Base-by-base conservation (phyloP, 2,888 invertebrate genomes). In the Alcis repandata region DNA sequence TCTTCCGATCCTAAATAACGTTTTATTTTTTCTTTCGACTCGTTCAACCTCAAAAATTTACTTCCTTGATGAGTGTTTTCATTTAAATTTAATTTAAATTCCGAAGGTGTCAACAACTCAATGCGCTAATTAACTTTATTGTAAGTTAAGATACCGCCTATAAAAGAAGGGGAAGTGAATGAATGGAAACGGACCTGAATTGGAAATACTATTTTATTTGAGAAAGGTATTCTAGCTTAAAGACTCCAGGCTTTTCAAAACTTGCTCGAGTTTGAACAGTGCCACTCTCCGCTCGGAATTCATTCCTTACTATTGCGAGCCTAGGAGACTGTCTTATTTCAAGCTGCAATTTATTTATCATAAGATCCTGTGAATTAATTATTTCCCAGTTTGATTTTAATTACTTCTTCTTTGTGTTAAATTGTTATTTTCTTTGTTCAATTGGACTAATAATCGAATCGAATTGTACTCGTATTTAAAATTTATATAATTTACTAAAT, bases 81-180 rank as follows among this genome's bases (percentile, higher is more conserved):
- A 19, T 20, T 13, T 41, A 17, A 43, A 61, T 70, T 71, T 68
- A 59, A 72, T 73, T 72, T 68, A 64, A 68, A 72, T 75, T 70
- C 65, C 52, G 53, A 48, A 48, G 53, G 59, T 63, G 61, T 71
- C 58, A 61, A 51, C 54, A 62, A 68, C 64, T 48, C 60, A 63
- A 73, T 72, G 68, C 45, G 52, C 38, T 68, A 76, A 71, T 76
- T 76, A 68, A 63, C 64, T 69, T 4, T 65, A 70, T 67, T 51
- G 64, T 46, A 64, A 63, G 51, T 46, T 19, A 51, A 59, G 57
- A 68, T 57, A 65, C 63, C 56, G 27, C 52, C 64, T 53, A 20
- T 68, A 67, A 69, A 68, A 40, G 63, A 67, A 69, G 63, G 46
- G 63, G 51, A 70, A 69, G 51, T 71, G 38, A 70, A 72, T 75